phyloP scores from a whole-genome alignment of 2,113 vertebrate genomes.

The Gambusia affinis region DNA sequence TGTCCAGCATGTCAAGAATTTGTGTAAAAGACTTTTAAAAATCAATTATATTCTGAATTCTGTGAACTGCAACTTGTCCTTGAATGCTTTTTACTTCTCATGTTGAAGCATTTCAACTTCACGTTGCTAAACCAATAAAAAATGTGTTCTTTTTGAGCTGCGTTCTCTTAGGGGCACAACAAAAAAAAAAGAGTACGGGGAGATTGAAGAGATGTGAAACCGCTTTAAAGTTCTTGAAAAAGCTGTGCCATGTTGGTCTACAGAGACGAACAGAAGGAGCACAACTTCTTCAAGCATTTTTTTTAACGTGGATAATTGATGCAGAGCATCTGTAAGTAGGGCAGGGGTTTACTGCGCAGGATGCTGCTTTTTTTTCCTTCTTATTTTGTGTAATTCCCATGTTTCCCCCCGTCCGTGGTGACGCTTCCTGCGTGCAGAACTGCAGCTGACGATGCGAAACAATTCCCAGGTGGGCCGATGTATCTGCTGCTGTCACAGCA shows the following conservation, averaged over 20 bases:
- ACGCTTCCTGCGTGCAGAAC: conserved; percentile 39
- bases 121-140: conserved; percentile 44
- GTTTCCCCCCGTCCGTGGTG: conserved; percentile 35
- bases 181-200: neutral
- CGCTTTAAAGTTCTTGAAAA: conserved; percentile 8
- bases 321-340: conserved; percentile 59
- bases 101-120: conserved; percentile 11
- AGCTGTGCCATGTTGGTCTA: conserved; percentile 29
- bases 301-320: conserved; percentile 61
- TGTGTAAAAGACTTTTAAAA: too few relatives aligned
- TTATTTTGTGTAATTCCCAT: conserved; percentile 58
- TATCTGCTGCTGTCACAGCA: conserved; percentile 41
- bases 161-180: conserved; percentile 23
- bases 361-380: conserved; percentile 10
- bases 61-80: conserved; percentile 7
- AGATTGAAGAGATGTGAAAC: conserved; percentile 14
- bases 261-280: conserved; percentile 26
- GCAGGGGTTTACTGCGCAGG: conserved; percentile 20
- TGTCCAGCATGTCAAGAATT: too few relatives aligned
- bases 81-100: conserved; percentile 14
- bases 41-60: too few relatives aligned
- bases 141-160: conserved; percentile 2
- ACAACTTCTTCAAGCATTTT: conserved; percentile 23
- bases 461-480: conserved; percentile 54
- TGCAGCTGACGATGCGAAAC: conserved; percentile 53